Percentiles rank a stretch among this genome's conserved stretches.
Evolutionary conservation across 2,797 vertebrate genomes (phyloP).

Genomic region (Alauda arvensis): DNA sequence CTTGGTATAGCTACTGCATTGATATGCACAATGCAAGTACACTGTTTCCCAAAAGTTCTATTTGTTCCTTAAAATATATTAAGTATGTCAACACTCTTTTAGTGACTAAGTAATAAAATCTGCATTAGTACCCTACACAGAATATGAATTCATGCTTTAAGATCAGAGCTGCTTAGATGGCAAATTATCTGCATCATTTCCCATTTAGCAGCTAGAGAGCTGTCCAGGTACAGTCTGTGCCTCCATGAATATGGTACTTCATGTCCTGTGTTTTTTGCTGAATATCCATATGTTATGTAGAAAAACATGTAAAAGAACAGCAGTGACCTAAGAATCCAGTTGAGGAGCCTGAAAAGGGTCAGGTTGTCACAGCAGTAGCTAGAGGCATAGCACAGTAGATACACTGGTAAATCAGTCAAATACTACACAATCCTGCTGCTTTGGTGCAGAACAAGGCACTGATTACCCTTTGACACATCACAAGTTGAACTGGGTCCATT

Average conservation of each 20-base stretch:
- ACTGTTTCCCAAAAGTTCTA: conserved; percentile 8
- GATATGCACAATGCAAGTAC: neutral
- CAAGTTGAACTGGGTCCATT: neutral
- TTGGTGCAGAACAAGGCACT: neutral
- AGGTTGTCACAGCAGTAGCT: conserved; percentile 16
- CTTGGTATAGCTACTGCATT: neutral
- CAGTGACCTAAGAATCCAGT: neutral
- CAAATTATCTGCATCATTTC: conserved; percentile 66
- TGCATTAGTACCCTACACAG: conserved; percentile 36
- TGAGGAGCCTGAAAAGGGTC: neutral
- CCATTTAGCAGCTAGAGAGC: conserved; percentile 36
- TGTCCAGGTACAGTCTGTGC: conserved; percentile 49
- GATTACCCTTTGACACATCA: neutral
- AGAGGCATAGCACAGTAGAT: neutral
- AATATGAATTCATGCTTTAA: conserved; percentile 55
- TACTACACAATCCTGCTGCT: neutral
- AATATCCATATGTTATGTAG: neutral
- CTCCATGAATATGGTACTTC: neutral
- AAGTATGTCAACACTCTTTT: conserved; percentile 16
- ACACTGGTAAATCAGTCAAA: neutral
- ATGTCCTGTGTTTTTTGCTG: conserved; percentile 6
- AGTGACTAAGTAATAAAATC: conserved; percentile 56
- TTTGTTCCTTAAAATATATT: conserved; percentile 34
- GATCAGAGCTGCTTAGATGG: conserved; percentile 52
- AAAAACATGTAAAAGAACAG: conserved; percentile 11